phyloP scores from a whole-genome alignment of 2,113 vertebrate genomes.

The Phaethon lepturus region DNA sequence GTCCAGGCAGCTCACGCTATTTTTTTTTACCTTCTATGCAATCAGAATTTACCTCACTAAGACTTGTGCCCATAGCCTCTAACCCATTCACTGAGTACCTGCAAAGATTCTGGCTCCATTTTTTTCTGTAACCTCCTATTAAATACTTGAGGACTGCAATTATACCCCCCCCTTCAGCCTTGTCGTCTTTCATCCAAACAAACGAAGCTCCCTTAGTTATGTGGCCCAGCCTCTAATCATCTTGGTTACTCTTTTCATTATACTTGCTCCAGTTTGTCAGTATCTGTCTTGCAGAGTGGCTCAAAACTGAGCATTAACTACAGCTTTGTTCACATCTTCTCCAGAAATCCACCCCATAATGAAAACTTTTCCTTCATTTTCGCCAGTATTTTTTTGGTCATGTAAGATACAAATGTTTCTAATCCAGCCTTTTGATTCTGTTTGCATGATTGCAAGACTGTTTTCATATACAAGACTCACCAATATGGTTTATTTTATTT shows the following conservation, averaged over 20 bases:
- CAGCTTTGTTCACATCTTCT: neutral
- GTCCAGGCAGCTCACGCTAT: neutral
- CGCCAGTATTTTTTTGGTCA: neutral
- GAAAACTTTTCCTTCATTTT: neutral
- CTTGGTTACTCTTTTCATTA: neutral
- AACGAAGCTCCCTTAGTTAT: neutral
- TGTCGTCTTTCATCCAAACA: neutral
- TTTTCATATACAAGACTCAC: neutral
- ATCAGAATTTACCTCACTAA: neutral
- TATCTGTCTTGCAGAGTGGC: neutral
- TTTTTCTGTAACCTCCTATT: neutral
- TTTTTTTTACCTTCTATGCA: neutral
- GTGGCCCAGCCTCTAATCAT: neutral
- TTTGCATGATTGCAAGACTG: neutral
- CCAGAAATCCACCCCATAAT: neutral
- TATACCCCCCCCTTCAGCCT: neutral
- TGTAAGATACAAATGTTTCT: neutral
- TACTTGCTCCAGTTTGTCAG: neutral
- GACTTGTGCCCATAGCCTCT: neutral
- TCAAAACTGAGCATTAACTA: neutral
- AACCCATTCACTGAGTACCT: neutral
- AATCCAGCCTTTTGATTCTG: neutral
- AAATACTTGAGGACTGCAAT: neutral
- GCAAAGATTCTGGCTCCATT: neutral
- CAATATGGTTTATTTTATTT: neutral